Evolutionary conservation across 2,797 vertebrate species (phyloP).

Genomic region (Gambelia wislizenii): DNA sequence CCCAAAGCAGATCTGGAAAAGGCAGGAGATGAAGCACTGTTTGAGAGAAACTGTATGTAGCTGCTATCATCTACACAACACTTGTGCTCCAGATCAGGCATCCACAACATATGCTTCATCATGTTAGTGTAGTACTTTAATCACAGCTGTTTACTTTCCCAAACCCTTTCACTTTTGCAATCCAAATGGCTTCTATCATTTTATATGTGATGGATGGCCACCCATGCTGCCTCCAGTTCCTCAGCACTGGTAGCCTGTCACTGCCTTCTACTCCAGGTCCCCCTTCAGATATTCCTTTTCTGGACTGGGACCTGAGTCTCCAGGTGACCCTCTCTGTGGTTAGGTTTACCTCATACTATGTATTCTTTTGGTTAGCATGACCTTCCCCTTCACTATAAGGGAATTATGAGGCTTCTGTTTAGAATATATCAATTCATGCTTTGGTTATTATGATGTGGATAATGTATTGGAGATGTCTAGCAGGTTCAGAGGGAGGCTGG

Average conservation of each 20-base stretch:
- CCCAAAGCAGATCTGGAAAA: neutral
- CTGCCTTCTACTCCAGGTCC: no score
- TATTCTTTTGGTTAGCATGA: no score
- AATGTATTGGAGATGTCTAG: neutral
- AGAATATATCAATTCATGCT: neutral
- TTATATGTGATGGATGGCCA: no score
- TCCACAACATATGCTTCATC: neutral
- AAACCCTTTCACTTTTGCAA: neutral
- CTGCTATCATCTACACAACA: neutral
- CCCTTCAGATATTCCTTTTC: no score
- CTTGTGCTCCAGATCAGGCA: neutral
- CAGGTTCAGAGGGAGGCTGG: no score
- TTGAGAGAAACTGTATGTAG: neutral
- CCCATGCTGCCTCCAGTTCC: no score
- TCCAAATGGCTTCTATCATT: neutral
- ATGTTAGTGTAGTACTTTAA: neutral
- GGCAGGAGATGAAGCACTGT: no score
- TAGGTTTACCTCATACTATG: no score
- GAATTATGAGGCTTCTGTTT: neutral
- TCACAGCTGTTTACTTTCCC: neutral
- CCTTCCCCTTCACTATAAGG: no score
- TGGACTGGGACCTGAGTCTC: no score
- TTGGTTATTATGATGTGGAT: neutral
- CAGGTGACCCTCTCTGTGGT: no score
- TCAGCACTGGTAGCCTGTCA: no score